A percentile compares a stretch with the other conserved stretches of the same genome.
phyloP scores from a whole-genome alignment of 35 echinoderm and acorn worm genomes.

The Apostichopus japonicus region DNA sequence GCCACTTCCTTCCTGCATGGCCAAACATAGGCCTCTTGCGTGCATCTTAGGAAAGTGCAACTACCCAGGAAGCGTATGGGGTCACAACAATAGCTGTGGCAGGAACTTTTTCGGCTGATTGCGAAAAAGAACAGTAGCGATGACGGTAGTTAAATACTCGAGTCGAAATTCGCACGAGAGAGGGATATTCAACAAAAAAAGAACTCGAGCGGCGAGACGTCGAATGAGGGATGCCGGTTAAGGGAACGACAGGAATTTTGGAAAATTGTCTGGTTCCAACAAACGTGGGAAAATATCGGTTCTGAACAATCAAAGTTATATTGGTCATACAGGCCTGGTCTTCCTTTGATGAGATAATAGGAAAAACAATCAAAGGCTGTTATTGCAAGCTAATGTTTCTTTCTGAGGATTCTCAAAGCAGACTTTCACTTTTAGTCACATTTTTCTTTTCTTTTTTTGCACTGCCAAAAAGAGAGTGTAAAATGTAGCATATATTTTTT shows the following conservation, averaged over 20 bases:
- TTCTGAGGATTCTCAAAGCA: not conserved
- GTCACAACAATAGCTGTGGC: slow-evolving; percentile 26
- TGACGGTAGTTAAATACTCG: not conserved
- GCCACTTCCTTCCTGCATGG: slow-evolving; percentile 51
- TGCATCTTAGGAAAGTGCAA: slow-evolving; percentile 56
- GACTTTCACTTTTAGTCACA: slow-evolving; percentile 36
- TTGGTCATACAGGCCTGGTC: slow-evolving; percentile 18
- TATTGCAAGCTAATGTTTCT: not conserved
- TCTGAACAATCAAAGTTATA: not conserved
- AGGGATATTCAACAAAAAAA: not conserved
- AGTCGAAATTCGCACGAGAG: too few relatives aligned
- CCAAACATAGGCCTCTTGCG: slow-evolving; percentile 51
- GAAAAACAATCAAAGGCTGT: slow-evolving; percentile 33
- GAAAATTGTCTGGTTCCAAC: too few relatives aligned
- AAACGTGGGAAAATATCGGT: not conserved
- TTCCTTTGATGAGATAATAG: slow-evolving; percentile 17
- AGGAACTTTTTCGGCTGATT: slow-evolving; percentile 22
- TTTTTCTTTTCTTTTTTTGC: too few relatives aligned
- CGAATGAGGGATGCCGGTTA: too few relatives aligned
- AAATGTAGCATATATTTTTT: too few relatives aligned
- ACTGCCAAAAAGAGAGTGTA: too few relatives aligned
- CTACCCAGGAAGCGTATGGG: slow-evolving; percentile 32
- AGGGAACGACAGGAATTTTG: too few relatives aligned
- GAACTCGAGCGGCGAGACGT: too few relatives aligned
- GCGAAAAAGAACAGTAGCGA: not conserved